Percentiles rank a stretch among this genome's conserved stretches.
These are phyloP conservation scores for Drosophila sproati DNA, from an alignment of 1,140 invertebrate genomes.

Conservation along the genomic window DNA sequence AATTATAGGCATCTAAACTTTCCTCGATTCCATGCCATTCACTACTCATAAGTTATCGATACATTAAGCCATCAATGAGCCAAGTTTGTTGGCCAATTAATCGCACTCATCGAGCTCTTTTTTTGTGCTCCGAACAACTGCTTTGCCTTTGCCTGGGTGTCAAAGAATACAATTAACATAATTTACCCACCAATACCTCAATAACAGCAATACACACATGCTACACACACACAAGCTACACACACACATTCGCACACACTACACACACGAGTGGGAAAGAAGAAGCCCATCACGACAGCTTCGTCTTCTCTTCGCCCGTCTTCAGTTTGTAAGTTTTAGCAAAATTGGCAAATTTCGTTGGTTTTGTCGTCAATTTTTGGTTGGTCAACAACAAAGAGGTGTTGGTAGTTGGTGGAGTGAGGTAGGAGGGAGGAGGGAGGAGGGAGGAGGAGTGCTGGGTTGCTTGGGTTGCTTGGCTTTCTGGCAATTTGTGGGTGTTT, in stretches of 20 bases:
- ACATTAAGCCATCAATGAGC: too few species aligned
- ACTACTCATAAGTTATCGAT: too few species aligned
- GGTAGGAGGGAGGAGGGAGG: too few species aligned
- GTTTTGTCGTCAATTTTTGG: conserved; percentile 28
- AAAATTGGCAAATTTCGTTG: conserved; percentile 69
- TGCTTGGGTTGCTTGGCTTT: conserved; percentile 29
- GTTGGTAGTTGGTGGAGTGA: background rate
- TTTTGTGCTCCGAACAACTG: too few species aligned
- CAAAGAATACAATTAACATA: conserved; percentile 80
- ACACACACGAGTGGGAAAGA: conserved; percentile 8
- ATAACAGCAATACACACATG: conserved; percentile 10
- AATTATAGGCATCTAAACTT: too few species aligned
- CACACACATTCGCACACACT: conserved; percentile 20
- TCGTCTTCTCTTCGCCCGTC: conserved; percentile 3
- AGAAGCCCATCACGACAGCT: conserved; percentile 59
- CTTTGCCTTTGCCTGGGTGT: conserved; percentile 46
- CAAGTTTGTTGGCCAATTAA: background rate
- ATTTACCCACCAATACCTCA: conserved; percentile 72
- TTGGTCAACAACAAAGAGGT: background rate
- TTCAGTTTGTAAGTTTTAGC: conserved; percentile 67
- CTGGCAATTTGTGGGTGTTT: conserved; percentile 42
- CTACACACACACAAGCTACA: conserved; percentile 13
- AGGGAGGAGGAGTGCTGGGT: background rate
- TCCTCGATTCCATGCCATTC: too few species aligned
- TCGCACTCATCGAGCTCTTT: too few species aligned